These are phyloP conservation scores for Otocyon megalotis DNA, from an alignment of 2,113 vertebrate genomes.

Conservation along the genomic window DNA sequence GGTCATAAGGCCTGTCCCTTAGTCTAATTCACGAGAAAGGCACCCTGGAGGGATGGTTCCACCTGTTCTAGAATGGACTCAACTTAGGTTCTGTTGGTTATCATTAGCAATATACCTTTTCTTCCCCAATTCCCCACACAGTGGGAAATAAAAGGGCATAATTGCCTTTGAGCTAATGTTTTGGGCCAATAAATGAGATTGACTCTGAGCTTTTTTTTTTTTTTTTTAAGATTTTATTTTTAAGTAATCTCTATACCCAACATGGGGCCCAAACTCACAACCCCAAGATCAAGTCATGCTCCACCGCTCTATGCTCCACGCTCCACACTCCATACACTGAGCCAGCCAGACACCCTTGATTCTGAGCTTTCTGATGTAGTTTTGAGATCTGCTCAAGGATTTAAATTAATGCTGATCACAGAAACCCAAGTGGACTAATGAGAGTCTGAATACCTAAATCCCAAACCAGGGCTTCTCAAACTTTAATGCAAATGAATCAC, in stretches of 20 bases:
- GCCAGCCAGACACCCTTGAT: background rate
- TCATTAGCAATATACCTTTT: background rate
- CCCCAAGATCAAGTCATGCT: background rate
- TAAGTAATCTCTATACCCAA: background rate
- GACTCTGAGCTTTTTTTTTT: background rate
- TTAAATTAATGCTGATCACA: background rate
- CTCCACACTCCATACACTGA: background rate
- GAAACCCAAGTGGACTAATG: background rate
- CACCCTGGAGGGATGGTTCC: background rate
- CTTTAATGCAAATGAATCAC: background rate
- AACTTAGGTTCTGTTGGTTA: background rate
- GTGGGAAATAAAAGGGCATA: background rate
- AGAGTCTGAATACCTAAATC: background rate
- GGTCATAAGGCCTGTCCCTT: background rate
- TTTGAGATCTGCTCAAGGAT: conserved; percentile 11
- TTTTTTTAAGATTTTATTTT: background rate
- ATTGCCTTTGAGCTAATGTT: background rate
- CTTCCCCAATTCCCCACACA: background rate
- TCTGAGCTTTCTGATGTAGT: background rate
- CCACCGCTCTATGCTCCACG: background rate
- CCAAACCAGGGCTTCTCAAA: background rate
- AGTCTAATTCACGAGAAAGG: background rate
- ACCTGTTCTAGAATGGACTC: background rate
- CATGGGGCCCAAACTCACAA: background rate
- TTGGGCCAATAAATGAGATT: background rate